Evolutionary conservation across 1,140 invertebrate species (phyloP), one percentile per base, ranked within the genome.

Genomic region (Ceratina japonica): DNA sequence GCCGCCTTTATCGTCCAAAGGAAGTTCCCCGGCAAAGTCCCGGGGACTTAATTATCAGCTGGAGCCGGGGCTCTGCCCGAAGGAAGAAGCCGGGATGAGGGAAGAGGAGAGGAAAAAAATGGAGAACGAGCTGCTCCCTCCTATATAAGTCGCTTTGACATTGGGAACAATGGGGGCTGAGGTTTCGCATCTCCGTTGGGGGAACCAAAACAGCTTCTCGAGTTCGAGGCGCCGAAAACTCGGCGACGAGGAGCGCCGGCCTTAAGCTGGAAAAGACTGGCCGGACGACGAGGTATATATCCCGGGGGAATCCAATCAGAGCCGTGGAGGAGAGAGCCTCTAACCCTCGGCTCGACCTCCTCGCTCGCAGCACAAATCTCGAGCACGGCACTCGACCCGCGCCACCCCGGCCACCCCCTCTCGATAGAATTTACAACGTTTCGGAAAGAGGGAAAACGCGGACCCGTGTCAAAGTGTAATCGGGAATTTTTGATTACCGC

Each of bases 291-390:
- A 72, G 62, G 59, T 75, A 63, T 75, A 63, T 69, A 70, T 85
- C 68, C 79, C 62, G 27, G 20, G 80, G 75, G 80, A 82, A 85
- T 86, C 80, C 75, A 86, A 86, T 86, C 83, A 79, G 83, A 84
- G 59, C 5, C 68, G 22, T 51, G 54, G 62, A 85, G 64, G 51
- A 74, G 74, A 4, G 15, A 65, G 64, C 77, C 31, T 68, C 71
- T 81, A 81, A 81, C 75, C 51, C 49, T 73, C 31, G 70, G 5
- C 37, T 22, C 80, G 51, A 72, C 75, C 75, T 85, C 68, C 75
- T n/a, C n/a, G n/a, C 75, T 49, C 37, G 37, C 37, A 31, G 75
- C 73, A 76, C 80, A 75, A 86, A 86, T 82, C 84, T 86, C 68
- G 72, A 68, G 63, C n/a, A n/a, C 62, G 72, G n/a, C 66, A 79